These are phyloP conservation scores for Byasa hedistus DNA, from an alignment of 2,888 invertebrate species.

Conservation along the genomic window DNA sequence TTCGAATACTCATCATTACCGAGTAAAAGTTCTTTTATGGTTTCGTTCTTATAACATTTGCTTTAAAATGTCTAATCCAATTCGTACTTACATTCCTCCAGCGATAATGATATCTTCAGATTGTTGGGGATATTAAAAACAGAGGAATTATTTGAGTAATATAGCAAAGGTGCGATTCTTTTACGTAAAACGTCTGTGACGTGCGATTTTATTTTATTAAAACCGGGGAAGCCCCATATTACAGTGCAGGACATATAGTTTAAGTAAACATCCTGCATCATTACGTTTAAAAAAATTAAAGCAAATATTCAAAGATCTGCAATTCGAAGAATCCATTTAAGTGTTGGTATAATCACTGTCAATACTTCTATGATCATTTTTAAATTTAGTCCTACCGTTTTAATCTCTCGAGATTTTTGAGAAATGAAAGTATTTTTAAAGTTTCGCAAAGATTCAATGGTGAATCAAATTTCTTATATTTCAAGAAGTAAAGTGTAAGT, in stretches of 20 bases:
- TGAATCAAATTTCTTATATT: no score
- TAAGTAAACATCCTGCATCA: background rate
- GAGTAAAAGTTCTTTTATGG: slow-evolving; percentile 17
- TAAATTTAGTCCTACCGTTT: no score
- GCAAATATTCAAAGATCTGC: no score
- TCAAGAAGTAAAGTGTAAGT: no score
- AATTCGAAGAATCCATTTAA: no score
- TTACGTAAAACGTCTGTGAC: background rate
- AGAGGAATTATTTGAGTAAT: background rate
- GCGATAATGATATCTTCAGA: slow-evolving; percentile 17
- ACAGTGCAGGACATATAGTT: background rate
- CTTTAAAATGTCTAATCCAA: slow-evolving; percentile 24
- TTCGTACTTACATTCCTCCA: slow-evolving; percentile 21
- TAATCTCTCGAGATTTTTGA: no score
- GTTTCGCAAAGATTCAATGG: no score
- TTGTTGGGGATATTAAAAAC: slow-evolving; percentile 2
- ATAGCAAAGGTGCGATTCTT: background rate
- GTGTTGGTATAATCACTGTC: no score
- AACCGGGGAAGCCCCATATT: background rate
- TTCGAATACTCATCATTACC: slow-evolving; percentile 5
- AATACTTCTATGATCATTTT: no score
- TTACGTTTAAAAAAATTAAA: no score
- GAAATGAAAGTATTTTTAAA: no score
- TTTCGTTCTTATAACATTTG: slow-evolving; percentile 20
- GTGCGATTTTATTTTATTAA: background rate